Conservation (phyloP, 2,113 vertebrate species). For the Ondatra zibethicus region DNA sequence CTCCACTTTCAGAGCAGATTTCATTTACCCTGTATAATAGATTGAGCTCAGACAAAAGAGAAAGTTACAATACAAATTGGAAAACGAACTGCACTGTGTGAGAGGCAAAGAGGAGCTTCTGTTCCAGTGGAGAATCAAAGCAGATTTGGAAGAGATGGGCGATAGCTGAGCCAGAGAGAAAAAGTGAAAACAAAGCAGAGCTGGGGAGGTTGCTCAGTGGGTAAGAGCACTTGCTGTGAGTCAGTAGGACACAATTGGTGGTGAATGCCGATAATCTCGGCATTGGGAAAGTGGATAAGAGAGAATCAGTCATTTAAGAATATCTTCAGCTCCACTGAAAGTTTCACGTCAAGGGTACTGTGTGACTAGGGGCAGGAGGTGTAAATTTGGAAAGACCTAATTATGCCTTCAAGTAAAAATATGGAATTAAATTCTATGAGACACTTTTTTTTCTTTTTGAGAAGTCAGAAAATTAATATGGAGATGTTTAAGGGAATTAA, state of each 20-base stretch:
- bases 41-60: background rate
- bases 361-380: background rate
- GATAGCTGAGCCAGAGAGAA: background rate
- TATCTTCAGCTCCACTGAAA: background rate
- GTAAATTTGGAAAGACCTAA: background rate
- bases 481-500: background rate
- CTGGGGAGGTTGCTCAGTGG: background rate
- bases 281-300: no score
- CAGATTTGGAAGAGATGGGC: background rate
- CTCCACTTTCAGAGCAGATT: background rate
- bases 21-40: background rate
- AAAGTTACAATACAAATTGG: background rate
- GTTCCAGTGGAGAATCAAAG: background rate
- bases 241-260: background rate
- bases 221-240: background rate
- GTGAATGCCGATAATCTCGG: no score
- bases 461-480: background rate
- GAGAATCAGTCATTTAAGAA: background rate
- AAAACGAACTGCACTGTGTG: background rate
- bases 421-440: background rate
- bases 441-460: background rate
- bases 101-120: background rate
- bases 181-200: background rate
- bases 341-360: background rate
- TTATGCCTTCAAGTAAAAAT: background rate